Evolutionary conservation across 2,113 vertebrate genomes (phyloP).

Genomic region (Chaetodon auriga): DNA sequence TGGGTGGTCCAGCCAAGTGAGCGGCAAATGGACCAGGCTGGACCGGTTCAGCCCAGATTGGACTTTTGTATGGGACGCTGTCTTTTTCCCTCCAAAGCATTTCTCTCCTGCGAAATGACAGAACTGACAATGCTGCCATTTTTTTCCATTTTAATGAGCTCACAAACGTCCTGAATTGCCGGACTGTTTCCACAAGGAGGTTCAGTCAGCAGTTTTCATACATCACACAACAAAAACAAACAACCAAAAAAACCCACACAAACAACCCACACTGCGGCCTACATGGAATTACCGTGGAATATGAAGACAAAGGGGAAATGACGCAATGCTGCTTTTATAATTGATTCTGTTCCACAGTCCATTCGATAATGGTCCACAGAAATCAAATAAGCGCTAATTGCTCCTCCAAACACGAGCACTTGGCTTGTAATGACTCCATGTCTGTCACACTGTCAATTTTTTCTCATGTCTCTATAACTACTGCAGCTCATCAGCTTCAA

Average conservation of each 20-base stretch:
- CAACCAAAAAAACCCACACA: not conserved
- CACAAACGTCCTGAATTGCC: conserved; percentile 62
- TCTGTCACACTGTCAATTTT: conserved; percentile 50
- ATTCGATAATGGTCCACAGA: conserved; percentile 56
- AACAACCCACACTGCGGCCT: conserved; percentile 8
- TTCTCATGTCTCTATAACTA: conserved; percentile 47
- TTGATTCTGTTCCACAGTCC: conserved; percentile 57
- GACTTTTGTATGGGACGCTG: conserved; percentile 60
- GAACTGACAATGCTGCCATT: conserved; percentile 66
- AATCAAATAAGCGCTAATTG: conserved; percentile 74
- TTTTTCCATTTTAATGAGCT: conserved; percentile 75
- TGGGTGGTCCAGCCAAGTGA: conserved; percentile 76
- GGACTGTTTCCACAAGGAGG: conserved; percentile 53
- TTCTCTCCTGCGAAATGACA: conserved; percentile 63
- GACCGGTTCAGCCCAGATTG: conserved; percentile 63
- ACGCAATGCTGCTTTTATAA: conserved; percentile 64
- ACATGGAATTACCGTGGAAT: conserved; percentile 43
- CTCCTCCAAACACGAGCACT: conserved; percentile 62
- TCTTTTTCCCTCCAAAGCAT: conserved; percentile 44
- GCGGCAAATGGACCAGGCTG: conserved; percentile 56
- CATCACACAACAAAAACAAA: conserved; percentile 64
- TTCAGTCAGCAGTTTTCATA: conserved; percentile 69
- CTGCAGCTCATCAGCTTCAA: conserved; percentile 30
- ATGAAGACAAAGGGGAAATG: conserved; percentile 51
- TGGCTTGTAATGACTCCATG: conserved; percentile 57